These are phyloP conservation scores for Ivindomyrus marchei DNA, from an alignment of 2,113 vertebrate species.

Conservation along the genomic window DNA sequence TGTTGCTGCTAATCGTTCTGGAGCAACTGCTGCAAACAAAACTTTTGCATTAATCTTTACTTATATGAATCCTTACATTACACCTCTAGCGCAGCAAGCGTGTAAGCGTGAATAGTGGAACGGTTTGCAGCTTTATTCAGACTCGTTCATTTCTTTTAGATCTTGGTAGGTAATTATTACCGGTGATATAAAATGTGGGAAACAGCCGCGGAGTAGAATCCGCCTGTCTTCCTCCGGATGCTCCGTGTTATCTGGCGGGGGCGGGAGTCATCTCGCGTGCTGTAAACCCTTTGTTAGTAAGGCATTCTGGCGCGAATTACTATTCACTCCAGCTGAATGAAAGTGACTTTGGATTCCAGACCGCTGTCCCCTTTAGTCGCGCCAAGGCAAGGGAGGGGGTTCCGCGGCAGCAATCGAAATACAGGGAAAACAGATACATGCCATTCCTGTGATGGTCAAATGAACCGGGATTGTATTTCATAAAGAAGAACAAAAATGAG, in stretches of 20 bases:
- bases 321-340: constrained; percentile 16
- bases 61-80: background rate
- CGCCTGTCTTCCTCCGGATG: background rate
- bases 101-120: background rate
- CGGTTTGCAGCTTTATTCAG: background rate
- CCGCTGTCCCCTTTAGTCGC: constrained; percentile 16
- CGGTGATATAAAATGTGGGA: background rate
- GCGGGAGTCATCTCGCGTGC: background rate
- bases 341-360: constrained; percentile 64
- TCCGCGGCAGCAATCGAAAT: background rate
- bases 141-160: background rate
- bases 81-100: background rate
- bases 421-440: background rate
- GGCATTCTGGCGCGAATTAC: background rate
- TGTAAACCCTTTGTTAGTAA: constrained; percentile 19
- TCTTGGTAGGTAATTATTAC: background rate
- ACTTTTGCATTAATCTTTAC: background rate
- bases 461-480: background rate
- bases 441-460: background rate
- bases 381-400: background rate
- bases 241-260: background rate
- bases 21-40: background rate
- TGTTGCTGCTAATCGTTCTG: background rate
- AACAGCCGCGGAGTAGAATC: background rate
- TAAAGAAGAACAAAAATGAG: background rate